Conservation (phyloP, 2,113 vertebrate genomes). For the Rissa tridactyla region DNA sequence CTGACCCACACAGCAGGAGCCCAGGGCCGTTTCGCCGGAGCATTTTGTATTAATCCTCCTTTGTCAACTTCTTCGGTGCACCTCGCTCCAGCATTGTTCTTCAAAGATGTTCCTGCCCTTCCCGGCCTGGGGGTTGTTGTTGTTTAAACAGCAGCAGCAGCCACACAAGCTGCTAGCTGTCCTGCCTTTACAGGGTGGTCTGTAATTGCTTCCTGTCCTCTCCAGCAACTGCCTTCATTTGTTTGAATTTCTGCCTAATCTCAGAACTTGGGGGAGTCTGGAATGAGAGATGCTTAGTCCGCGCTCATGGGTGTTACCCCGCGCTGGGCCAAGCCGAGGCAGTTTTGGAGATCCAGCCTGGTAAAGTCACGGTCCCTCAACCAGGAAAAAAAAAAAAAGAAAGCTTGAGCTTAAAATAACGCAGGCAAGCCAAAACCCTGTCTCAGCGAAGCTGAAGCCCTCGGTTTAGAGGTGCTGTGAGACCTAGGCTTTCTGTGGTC, state of each 20-base stretch:
- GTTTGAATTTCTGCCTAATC: constrained; percentile 70
- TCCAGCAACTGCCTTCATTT: constrained; percentile 66
- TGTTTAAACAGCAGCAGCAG: constrained; percentile 60
- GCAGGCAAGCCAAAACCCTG: not conserved
- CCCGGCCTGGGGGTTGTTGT: constrained; percentile 40
- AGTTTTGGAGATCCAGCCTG: constrained; percentile 1
- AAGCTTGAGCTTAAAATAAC: not conserved
- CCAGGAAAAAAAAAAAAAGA: not conserved
- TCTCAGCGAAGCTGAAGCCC: not conserved
- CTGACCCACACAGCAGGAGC: not conserved
- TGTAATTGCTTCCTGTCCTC: constrained; percentile 80
- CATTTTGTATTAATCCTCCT: not conserved
- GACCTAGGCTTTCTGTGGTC: not conserved
- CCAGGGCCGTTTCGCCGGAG: not conserved
- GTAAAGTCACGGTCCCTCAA: not conserved
- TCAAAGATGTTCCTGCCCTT: constrained; percentile 47
- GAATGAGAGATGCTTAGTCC: constrained; percentile 18
- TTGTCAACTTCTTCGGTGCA: not conserved
- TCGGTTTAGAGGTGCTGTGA: not conserved
- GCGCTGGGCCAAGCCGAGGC: not conserved
- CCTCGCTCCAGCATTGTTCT: constrained; percentile 39
- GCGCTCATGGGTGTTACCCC: constrained; percentile 6
- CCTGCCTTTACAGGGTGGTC: constrained; percentile 74
- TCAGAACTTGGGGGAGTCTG: constrained; percentile 22
- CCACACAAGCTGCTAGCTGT: constrained; percentile 63